Evolutionary conservation across 2,113 vertebrate genomes (phyloP).

Genomic region (Actenoides hombroni): DNA sequence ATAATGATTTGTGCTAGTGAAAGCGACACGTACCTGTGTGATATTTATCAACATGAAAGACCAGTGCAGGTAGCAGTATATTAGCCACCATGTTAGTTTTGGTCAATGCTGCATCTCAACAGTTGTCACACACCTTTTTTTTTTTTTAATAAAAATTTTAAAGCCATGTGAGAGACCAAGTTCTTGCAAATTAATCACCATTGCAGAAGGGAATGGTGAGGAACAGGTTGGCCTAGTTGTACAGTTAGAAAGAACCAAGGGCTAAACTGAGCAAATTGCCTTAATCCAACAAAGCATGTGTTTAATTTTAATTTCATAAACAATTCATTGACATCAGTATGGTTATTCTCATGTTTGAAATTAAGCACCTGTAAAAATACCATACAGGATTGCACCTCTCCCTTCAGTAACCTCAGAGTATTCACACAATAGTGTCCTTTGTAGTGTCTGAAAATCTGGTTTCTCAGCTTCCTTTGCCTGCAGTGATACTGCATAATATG

Average conservation of each 20-base stretch:
- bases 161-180: not conserved
- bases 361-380: slow-evolving; percentile 26
- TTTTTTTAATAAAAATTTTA: not conserved
- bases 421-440: slow-evolving; percentile 27
- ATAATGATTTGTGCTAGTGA: not conserved
- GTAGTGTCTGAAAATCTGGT: slow-evolving; percentile 44
- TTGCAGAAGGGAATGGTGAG: not conserved
- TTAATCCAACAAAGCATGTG: slow-evolving; percentile 23
- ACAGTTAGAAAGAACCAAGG: slow-evolving; percentile 6
- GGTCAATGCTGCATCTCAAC: not conserved
- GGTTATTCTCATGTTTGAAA: slow-evolving; percentile 23
- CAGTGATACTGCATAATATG: not conserved
- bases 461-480: slow-evolving; percentile 25
- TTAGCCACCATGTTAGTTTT: not conserved
- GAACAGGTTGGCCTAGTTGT: not conserved
- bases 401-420: not conserved
- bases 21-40: not conserved
- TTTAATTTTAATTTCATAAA: slow-evolving; percentile 8
- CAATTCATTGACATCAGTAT: not conserved
- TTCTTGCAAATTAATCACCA: not conserved
- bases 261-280: not conserved
- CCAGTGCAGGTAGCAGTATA: not conserved
- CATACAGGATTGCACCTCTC: not conserved
- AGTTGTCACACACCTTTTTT: not conserved
- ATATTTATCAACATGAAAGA: not conserved